These are phyloP conservation scores for Danio kyathit DNA, from an alignment of 2,797 vertebrate species.

Conservation along the genomic window DNA sequence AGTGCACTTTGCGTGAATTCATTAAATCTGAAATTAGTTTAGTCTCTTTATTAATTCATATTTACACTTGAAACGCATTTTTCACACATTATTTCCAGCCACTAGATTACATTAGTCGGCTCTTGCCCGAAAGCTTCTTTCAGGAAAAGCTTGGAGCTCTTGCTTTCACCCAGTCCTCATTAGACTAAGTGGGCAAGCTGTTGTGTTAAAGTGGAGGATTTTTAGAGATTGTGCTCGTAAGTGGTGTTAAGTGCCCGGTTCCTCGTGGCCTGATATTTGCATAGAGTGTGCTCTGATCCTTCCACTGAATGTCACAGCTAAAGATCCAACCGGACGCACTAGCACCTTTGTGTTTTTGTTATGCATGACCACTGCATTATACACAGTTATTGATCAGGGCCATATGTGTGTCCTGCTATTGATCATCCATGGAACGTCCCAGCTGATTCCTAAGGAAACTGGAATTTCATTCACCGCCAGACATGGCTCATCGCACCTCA, in stretches of 20 bases:
- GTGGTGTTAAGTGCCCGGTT: conserved; percentile 41
- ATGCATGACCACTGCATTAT: conserved; percentile 39
- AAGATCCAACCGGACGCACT: conserved; percentile 25
- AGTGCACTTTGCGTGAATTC: background rate
- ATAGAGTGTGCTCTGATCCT: conserved; percentile 46
- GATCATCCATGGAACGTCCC: conserved; percentile 60
- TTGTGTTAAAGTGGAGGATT: conserved; percentile 30
- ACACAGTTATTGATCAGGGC: conserved; percentile 63
- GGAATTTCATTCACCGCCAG: background rate
- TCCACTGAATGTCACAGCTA: conserved; percentile 42
- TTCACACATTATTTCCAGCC: conserved; percentile 1
- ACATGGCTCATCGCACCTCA: conserved; percentile 24
- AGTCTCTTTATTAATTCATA: background rate
- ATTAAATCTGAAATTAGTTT: background rate
- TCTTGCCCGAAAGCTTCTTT: conserved; percentile 27
- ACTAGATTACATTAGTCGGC: background rate
- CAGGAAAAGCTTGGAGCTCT: conserved; percentile 18
- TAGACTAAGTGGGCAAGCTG: conserved; percentile 38
- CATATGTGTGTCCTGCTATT: conserved; percentile 69
- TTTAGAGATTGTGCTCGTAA: conserved; percentile 40
- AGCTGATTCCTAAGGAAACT: conserved; percentile 13
- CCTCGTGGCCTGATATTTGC: conserved; percentile 52
- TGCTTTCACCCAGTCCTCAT: conserved; percentile 32
- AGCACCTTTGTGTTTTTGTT: conserved; percentile 42
- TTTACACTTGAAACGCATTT: conserved; percentile 12